Evolutionary conservation across 2,888 invertebrate genomes (phyloP), one percentile per base, ranked within the genome.

Genomic region (Drosophila stalkeri): DNA sequence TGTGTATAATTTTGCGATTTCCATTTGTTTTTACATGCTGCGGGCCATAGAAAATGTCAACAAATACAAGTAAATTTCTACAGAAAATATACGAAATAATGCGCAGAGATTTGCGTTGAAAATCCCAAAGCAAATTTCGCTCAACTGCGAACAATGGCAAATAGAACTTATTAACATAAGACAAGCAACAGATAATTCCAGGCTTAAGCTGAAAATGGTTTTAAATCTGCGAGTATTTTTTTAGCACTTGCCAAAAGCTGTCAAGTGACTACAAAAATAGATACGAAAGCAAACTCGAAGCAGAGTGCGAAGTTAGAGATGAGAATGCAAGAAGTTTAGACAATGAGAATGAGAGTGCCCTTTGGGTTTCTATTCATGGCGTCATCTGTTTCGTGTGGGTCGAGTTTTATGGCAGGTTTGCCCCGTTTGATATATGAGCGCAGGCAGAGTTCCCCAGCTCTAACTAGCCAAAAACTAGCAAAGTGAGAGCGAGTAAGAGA

Each of bases 111-210:
- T 64, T 64, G 18, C 16, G 41, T 43, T 18, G 57, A 43, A 56
- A 65, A 61, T 64, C 62, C 47, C 39, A 14, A 56, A 33, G 49
- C 55, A 65, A 39, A 52, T 68, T 62, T 55, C 33, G 33, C 35
- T 49, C 20, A 35, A 47, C 49, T 47, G 49, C 27, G 41, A 73
- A 66, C 52, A 67, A 67, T 35, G 39, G 20, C 46, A 43, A 44
- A 43, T 9, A 23, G 43, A 65, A 72, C 59, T 72, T 64, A 87
- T 85, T 82, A 80, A 67, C 82, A 86, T 82, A 87, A 85, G 72
- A 59, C 63, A 75, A 49, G 59, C 67, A 69, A 49, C 68, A 75
- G 73, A 81, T 77, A 80, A 80, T 81, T 56, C 63, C 63, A 66
- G 64, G 69, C 65, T 59, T 67, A 61, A 73, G 74, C 68, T 67